Base-by-base conservation (phyloP, 2,797 vertebrate genomes). In the Coregonus suidteri region DNA sequence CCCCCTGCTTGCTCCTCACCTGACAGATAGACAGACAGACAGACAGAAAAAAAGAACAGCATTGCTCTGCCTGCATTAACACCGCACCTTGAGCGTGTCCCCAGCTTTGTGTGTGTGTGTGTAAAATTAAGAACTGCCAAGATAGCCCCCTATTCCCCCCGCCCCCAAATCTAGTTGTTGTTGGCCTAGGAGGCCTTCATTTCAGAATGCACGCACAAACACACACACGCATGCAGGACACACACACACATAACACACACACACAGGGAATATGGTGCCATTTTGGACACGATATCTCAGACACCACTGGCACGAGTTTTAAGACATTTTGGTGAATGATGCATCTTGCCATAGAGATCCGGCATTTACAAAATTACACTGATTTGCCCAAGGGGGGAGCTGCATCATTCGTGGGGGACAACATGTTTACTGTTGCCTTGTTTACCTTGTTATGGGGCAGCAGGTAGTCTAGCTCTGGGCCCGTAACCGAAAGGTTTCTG, bases 361-460 rank as follows among this genome's bases (percentile, higher is more conserved):
- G 35, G 51, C 70, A 79, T 80, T 80, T 85, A 78, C 78, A 75
- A 47, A 47, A 47, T 47, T 47, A 47, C 41, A 47, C 9, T 47
- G 41, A 47, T 47, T 47, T 47, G 9, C 41, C 41, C 9, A 11
- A 47, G 9, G 41, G 41, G 41, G 41, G 41, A 9, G 41, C 9
- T 47, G 7, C 7, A 3, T 47, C 9, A 47, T 47, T 47, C 7
- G 2, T 47, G 41, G 41, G 6, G 41, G 7, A 47, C 9, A 7
- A 47, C 41, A 47, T 47, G 41, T 47, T 47, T 47, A 47, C 41
- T 47, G 9, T 47, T 47, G 41, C 77, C 73, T 76, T 71, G 73
- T 78, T 81, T 75, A 74, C 74, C 69, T 67, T 52, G 59, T 80
- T 79, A 80, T 77, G 71, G 76, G 41, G 9, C 2, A 0, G 41